Conservation (phyloP, 2,888 invertebrate species). For the Abrostola triplasia region DNA sequence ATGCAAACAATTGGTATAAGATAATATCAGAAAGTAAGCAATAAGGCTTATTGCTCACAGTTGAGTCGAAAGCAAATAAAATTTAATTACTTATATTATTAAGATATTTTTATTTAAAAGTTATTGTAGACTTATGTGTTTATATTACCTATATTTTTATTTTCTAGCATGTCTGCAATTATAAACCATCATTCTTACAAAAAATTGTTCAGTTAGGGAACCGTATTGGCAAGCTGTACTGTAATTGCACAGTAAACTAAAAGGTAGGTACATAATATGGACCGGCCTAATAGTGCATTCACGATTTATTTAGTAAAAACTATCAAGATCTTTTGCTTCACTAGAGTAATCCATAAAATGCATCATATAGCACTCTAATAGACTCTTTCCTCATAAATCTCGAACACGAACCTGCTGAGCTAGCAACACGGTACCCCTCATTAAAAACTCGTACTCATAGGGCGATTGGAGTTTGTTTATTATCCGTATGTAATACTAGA, state of each 20-base stretch:
- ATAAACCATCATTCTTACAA: no score
- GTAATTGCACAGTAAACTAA: no score
- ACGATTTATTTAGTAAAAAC: no score
- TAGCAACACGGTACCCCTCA: constrained; percentile 56
- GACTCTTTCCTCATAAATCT: constrained; percentile 49
- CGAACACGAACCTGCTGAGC: constrained; percentile 57
- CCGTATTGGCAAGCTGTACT: no score
- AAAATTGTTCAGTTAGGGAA: no score
- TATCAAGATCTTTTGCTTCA: neutral
- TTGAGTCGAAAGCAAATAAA: constrained; percentile 20
- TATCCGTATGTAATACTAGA: constrained; percentile 81
- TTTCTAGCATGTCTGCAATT: no score
- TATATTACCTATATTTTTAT: no score
- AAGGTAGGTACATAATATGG: no score
- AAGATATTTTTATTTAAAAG: neutral
- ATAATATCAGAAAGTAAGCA: constrained; percentile 30
- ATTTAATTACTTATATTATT: constrained; percentile 18
- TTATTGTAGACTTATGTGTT: neutral
- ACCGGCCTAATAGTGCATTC: no score
- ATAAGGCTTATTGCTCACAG: constrained; percentile 17
- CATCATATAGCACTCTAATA: constrained; percentile 50
- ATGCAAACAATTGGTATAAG: constrained; percentile 32
- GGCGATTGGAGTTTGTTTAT: constrained; percentile 67
- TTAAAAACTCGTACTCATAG: constrained; percentile 63
- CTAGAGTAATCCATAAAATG: constrained; percentile 32